These are phyloP conservation scores for Darevskia mixta DNA, from an alignment of 2,797 vertebrate genomes.

Conservation along the genomic window DNA sequence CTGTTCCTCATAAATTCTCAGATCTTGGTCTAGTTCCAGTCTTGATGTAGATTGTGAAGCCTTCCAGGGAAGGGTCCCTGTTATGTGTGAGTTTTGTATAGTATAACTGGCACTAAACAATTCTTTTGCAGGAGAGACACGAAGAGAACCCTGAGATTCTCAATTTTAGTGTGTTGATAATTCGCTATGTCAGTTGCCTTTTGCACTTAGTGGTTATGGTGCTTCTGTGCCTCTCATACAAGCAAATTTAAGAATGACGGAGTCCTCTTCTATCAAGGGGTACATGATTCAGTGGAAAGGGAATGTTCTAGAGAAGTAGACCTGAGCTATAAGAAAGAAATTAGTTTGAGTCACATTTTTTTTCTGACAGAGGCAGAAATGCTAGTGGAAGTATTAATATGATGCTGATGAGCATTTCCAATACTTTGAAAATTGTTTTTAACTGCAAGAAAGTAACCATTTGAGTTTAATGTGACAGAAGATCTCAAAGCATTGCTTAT, in stretches of 20 bases:
- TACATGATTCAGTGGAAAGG: not conserved
- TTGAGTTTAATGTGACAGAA: not conserved
- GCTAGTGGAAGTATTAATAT: constrained; percentile 11
- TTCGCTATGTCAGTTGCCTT: not conserved
- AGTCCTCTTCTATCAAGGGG: not conserved
- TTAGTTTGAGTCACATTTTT: not conserved
- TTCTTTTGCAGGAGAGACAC: not conserved
- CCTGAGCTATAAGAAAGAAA: not conserved
- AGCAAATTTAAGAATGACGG: not conserved
- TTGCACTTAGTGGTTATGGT: not conserved
- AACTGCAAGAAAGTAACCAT: not conserved
- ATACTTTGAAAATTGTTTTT: not conserved
- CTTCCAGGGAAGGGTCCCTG: not conserved
- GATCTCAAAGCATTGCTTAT: not conserved
- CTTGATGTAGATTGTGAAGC: not conserved
- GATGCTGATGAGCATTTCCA: not conserved
- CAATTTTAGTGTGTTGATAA: not conserved
- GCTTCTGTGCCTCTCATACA: not conserved
- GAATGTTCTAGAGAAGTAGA: not conserved
- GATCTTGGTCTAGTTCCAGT: not conserved
- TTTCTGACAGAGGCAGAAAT: not conserved
- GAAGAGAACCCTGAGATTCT: not conserved
- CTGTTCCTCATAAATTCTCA: not conserved
- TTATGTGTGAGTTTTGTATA: not conserved
- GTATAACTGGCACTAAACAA: not conserved